Percentiles rank a stretch among this genome's conserved stretches.
Evolutionary conservation across 1,140 invertebrate genomes (phyloP).

Genomic region (Dendroctonus valens): DNA sequence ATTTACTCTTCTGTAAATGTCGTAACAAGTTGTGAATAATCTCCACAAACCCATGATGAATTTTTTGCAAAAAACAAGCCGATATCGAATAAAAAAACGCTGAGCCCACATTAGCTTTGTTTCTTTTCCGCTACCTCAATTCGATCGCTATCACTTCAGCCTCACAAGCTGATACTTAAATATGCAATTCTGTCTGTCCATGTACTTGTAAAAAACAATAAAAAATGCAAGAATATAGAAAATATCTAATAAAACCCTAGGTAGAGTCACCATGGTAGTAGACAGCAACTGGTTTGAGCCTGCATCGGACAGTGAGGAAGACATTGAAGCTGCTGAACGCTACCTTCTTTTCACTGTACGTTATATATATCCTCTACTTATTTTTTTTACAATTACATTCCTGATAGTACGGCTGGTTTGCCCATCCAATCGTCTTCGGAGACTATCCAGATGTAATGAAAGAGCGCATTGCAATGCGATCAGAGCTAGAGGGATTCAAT

Average conservation of each 20-base stretch:
- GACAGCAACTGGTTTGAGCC: conserved; percentile 28
- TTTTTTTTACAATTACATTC: background rate
- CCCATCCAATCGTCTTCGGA: conserved; percentile 62
- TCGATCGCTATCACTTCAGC: background rate
- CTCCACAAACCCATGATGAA: no score
- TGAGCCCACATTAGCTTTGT: no score
- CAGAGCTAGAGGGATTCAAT: conserved; percentile 57
- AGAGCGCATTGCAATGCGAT: conserved; percentile 56
- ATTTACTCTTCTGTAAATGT: no score
- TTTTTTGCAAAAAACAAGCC: no score
- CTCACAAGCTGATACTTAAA: background rate
- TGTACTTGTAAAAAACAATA: no score
- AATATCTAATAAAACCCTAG: no score
- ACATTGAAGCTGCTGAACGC: conserved; percentile 23
- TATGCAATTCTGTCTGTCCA: background rate
- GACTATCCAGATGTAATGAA: conserved; percentile 65
- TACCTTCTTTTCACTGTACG: conserved; percentile 18
- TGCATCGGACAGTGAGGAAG: conserved; percentile 8
- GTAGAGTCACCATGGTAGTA: conserved; percentile 25
- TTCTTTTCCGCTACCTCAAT: no score
- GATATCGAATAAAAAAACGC: no score
- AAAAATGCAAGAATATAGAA: no score
- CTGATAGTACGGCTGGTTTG: conserved; percentile 60
- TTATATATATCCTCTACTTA: background rate
- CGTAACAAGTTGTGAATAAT: no score